Evolutionary conservation across 2,888 invertebrate genomes (phyloP), one percentile per base, ranked within the genome.

Genomic region (Dermolepida albohirtum): DNA sequence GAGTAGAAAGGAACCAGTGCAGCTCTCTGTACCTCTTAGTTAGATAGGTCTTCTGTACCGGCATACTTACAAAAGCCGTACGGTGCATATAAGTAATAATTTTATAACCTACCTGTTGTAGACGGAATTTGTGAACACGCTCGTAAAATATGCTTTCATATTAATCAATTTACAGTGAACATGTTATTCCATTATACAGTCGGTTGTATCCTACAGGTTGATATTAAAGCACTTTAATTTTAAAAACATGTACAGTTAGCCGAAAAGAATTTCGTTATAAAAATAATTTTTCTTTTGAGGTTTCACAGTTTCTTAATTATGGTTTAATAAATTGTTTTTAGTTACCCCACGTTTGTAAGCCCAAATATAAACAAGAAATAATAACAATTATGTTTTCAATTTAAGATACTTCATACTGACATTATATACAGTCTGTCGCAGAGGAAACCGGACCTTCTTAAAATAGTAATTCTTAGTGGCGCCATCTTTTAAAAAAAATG

Each of bases 101-200:
- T 47, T 47, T 47, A 34, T 34, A 34, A 34, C 34, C 47, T 16
- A 47, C 47, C 17, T 17, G 47, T 17, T 47, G 47, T 47, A 17
- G 14, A 17, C 16, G 47, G 47, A 47, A 47, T 47, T 47, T 17
- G 47, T 8, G 17, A 47, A 16, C 12, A 17, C 16, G 16, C 14
- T 8, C 17, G 17, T 16, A 47, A 47, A 47, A 16, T 47, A 47
- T 47, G 47, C 47, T 47, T 17, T 17, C 12, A 17, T 14, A 47
- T 47, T 47, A 47, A 47, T 47, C 14, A 47, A 47, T 47, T 47
- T 47, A 47, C 17, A 16, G 14, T 47, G 47, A 47, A 47, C 47
- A 47, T 47, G 47, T 47, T 47, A 47, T 17, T 47, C 16, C 10
- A 14, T 47, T 47, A 14, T 34, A 34, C 6, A 7, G 2, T 34